Evolutionary conservation across 1,140 invertebrate genomes (phyloP).

Genomic region (Panagrolaimus sp.): DNA sequence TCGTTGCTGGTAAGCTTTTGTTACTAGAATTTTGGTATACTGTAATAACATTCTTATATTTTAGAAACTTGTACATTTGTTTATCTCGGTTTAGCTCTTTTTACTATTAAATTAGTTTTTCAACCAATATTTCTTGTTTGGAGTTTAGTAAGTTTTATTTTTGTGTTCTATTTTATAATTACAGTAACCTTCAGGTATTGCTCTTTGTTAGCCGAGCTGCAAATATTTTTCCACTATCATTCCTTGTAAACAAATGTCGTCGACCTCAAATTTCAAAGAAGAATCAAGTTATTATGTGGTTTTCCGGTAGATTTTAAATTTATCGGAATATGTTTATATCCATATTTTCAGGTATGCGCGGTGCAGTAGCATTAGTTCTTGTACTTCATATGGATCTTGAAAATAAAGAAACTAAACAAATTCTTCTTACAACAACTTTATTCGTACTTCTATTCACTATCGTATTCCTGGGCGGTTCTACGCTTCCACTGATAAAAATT

Average conservation of each 20-base stretch:
- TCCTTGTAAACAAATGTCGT: conserved; percentile 86
- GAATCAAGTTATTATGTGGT: conserved; percentile 85
- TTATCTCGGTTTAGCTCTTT: conserved; percentile 93
- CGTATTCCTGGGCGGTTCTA: conserved; percentile 85
- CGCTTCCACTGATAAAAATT: conserved; percentile 81
- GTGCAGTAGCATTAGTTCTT: conserved; percentile 93
- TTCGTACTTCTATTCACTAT: conserved; percentile 94
- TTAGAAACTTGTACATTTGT: conserved; percentile 94
- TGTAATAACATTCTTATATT: no score
- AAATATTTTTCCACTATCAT: conserved; percentile 90
- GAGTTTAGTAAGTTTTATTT: conserved; percentile 72
- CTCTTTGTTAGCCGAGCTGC: conserved; percentile 85
- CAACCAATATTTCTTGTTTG: conserved; percentile 78
- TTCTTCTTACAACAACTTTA: conserved; percentile 91
- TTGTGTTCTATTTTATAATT: conserved; percentile 18
- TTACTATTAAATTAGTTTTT: conserved; percentile 76
- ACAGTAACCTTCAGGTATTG: conserved; percentile 63
- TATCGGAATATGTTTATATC: no score
- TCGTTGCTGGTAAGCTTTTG: conserved; percentile 68
- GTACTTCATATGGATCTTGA: conserved; percentile 86
- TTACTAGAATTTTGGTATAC: no score
- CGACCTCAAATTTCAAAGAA: conserved; percentile 87
- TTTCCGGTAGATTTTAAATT: no score
- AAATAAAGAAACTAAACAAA: conserved; percentile 81
- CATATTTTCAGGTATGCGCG: conserved; percentile 84